Conservation (phyloP, 2,113 vertebrate genomes). For the Isurus oxyrinchus region DNA sequence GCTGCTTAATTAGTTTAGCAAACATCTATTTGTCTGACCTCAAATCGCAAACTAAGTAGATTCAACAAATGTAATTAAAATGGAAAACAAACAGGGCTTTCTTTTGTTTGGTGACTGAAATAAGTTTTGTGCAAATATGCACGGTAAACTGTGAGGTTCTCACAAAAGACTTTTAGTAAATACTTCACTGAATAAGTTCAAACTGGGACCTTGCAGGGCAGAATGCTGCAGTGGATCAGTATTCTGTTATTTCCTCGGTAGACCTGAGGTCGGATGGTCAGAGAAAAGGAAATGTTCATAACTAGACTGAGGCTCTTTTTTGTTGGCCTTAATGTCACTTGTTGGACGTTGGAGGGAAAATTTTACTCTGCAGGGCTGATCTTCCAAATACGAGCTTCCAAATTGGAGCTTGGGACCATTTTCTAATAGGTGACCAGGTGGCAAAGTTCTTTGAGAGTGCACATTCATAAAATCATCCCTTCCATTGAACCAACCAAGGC, state of each 20-base stretch:
- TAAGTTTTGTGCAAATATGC: conserved; percentile 32
- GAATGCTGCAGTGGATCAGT: too few species aligned
- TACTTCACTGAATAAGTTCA: neutral
- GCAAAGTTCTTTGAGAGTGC: neutral
- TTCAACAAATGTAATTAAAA: conserved; percentile 37
- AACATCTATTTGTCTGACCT: conserved; percentile 30
- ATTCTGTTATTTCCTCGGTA: neutral
- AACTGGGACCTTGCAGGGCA: neutral
- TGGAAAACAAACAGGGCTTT: conserved; percentile 29
- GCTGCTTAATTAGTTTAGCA: conserved; percentile 35
- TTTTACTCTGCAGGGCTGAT: neutral
- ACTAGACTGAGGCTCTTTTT: neutral
- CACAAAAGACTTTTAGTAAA: neutral
- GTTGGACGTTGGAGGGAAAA: neutral
- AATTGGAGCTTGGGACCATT: neutral
- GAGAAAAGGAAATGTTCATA: neutral
- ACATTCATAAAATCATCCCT: neutral
- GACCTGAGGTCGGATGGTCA: neutral
- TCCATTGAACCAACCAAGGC: neutral
- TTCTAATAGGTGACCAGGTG: neutral
- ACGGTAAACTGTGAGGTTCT: neutral
- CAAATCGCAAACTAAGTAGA: conserved; percentile 20
- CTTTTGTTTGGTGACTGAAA: conserved; percentile 27
- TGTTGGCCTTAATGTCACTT: neutral
- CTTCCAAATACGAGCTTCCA: neutral